Evolutionary conservation across 1,140 invertebrate species (phyloP), one percentile per base, ranked within the genome.

Genomic region (Leptinotarsa defecta): DNA sequence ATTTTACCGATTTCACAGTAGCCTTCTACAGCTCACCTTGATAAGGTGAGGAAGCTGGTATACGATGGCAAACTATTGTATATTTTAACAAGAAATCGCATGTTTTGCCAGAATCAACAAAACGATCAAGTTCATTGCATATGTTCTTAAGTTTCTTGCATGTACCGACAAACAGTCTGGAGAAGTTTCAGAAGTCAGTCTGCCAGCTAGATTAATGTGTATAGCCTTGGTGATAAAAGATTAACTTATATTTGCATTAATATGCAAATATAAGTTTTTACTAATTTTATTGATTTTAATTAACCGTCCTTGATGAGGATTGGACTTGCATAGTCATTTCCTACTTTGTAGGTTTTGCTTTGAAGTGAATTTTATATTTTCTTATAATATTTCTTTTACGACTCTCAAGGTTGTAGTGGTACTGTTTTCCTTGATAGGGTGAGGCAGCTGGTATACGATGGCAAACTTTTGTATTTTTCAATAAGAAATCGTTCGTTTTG

Each of bases 181-280:
- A 74, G 82, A 86, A 24, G 61, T 68, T 63, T 69, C 62, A 15
- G 63, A 64, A 11, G 71, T 72, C n/a, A 86, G 61, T 73, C 85
- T 80, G 1, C 74, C 68, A 3, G 84, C 84, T 6, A 85, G 20
- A 76, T 87, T 86, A n/a, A 87, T 67, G 73, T 87, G 3, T 52
- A 70, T 24, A 43, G 61, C 74, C 19, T 71, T 75, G n/a, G 74
- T 71, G 15, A 27, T n/a, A 13, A 75, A 75, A 61, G 13, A 71
- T 27, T 63, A 34, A n/a, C n/a, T n/a, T n/a, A n/a, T n/a, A n/a
- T n/a, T n/a, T n/a, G n/a, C n/a, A n/a, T n/a, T 61, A 85, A 85
- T 43, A 84, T 73, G 17, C 76, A 78, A 15, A 85, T 52, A 70
- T 84, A 83, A 22, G 73, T 73, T 71, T 83, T 83, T 13, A 74